A percentile compares a stretch with the other conserved stretches of the same genome.
phyloP scores from a whole-genome alignment of 2,797 vertebrate genomes.

The Podargus strigoides region DNA sequence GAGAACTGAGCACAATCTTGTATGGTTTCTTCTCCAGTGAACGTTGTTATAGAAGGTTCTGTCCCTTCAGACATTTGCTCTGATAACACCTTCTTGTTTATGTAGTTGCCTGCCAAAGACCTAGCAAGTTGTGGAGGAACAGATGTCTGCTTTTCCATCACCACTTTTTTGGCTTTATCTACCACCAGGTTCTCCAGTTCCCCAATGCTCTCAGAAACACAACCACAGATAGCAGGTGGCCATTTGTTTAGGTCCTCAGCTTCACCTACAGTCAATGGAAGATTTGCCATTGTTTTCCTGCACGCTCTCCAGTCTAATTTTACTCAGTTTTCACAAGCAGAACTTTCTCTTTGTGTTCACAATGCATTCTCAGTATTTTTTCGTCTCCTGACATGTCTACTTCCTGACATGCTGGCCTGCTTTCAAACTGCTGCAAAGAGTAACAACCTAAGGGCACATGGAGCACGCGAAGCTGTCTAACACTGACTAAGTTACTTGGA shows the following conservation, averaged over 20 bases:
- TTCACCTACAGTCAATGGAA: not conserved
- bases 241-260: not conserved
- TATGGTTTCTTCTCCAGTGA: not conserved
- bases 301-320: not conserved
- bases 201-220: not conserved
- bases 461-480: accelerated
- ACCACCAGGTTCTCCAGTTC: not conserved
- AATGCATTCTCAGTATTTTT: not conserved
- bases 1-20: not conserved
- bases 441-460: not conserved
- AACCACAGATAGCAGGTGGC: not conserved
- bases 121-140: not conserved
- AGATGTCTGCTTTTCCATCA: not conserved
- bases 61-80: not conserved
- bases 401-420: not conserved
- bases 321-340: not conserved
- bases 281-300: not conserved
- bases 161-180: not conserved
- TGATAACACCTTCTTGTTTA: not conserved
- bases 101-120: not conserved
- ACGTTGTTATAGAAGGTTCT: not conserved
- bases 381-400: not conserved
- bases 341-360: not conserved
- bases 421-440: not conserved
- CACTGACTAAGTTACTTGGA: not conserved